A percentile compares a stretch with the other conserved stretches of the same genome.
These are phyloP conservation scores for Fukomys damarensis DNA, from an alignment of 2,113 vertebrate species.

Conservation along the genomic window DNA sequence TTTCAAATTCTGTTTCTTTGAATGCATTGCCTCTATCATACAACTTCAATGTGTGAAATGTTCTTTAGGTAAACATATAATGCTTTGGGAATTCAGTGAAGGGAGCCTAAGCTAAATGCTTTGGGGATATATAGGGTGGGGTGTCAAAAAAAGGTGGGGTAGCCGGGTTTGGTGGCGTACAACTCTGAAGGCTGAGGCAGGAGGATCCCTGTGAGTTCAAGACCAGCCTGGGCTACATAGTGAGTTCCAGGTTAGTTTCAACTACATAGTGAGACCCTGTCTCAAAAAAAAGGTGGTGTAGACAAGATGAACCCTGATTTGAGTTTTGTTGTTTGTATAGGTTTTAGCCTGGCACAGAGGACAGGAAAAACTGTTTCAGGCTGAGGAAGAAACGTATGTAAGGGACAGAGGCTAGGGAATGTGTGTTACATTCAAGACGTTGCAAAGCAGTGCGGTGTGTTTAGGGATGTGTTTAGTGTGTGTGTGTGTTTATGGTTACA, in stretches of 20 bases:
- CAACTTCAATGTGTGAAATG: not conserved
- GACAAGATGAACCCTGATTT: not conserved
- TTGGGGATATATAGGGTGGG: not conserved
- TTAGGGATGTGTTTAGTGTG: not conserved
- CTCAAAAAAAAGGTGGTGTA: not conserved
- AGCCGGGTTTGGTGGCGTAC: no score
- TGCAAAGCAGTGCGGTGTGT: not conserved
- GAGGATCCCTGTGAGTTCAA: no score
- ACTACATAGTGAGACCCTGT: no score
- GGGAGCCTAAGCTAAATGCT: constrained; percentile 2
- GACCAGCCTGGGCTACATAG: no score
- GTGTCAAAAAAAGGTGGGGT: not conserved
- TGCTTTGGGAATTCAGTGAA: not conserved
- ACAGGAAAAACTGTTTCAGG: not conserved
- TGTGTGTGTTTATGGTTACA: not conserved
- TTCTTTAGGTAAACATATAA: not conserved
- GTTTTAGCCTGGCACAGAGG: not conserved
- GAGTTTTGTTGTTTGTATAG: not conserved
- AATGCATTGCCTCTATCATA: not conserved
- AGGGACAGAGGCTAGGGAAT: not conserved
- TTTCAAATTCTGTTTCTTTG: not conserved
- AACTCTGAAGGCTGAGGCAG: no score
- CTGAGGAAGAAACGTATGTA: not conserved
- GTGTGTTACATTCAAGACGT: not conserved
- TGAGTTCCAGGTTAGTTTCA: no score